Evolutionary conservation across 2,888 invertebrate species (phyloP).

Genomic region (Tanypteryx hageni): DNA sequence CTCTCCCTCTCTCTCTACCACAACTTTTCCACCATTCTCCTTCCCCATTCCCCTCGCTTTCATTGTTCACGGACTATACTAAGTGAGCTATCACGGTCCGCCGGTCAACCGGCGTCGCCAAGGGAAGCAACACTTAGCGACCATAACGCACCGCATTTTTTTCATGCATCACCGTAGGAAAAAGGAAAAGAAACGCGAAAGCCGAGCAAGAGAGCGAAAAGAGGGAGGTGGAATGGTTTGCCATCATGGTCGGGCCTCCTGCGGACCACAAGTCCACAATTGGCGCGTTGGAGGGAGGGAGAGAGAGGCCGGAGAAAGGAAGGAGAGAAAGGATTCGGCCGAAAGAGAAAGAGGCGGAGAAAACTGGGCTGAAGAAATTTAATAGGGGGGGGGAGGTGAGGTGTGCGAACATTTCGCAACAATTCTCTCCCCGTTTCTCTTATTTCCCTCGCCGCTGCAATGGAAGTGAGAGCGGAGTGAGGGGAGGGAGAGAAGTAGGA

Average conservation of each 20-base stretch:
- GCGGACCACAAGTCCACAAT: not conserved
- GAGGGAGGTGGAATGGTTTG: not conserved
- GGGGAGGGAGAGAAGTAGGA: not conserved
- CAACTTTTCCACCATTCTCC: not conserved
- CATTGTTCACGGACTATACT: not conserved
- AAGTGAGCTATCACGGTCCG: conserved; percentile 11
- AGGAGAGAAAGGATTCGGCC: not conserved
- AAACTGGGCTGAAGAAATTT: conserved; percentile 47
- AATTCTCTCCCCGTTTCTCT: conserved; percentile 6
- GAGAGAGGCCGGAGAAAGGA: not conserved
- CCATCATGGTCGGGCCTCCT: not conserved
- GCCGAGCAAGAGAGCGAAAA: not conserved
- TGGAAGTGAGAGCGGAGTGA: not conserved
- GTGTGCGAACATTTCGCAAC: conserved; percentile 44
- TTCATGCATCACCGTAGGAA: not conserved
- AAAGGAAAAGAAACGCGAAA: not conserved
- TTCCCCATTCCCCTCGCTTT: not conserved
- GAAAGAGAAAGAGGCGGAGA: not conserved
- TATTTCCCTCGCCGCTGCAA: conserved; percentile 24
- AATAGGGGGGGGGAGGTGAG: not conserved
- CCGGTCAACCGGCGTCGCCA: not conserved
- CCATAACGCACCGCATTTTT: not conserved
- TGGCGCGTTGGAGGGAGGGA: not conserved
- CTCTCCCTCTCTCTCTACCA: not conserved
- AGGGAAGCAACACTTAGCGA: conserved; percentile 27